Evolutionary conservation across 2,888 invertebrate species (phyloP).

Genomic region (Cotesia congregata): DNA sequence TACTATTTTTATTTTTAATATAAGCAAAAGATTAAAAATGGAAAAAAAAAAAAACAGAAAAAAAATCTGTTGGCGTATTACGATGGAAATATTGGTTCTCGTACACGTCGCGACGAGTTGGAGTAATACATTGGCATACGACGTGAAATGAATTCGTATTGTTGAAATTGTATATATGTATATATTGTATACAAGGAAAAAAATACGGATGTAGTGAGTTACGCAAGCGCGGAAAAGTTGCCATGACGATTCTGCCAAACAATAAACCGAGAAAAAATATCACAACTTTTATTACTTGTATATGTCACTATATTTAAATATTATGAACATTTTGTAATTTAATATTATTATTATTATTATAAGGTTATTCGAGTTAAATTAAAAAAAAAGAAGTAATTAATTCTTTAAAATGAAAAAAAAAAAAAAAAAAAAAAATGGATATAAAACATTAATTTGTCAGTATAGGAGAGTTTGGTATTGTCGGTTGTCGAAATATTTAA

Average conservation of each 20-base stretch:
- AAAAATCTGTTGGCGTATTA: conserved; percentile 16
- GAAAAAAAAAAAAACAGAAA: neutral
- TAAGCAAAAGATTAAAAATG: conserved; percentile 5
- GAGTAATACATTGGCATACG: conserved; percentile 29
- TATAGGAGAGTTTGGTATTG: too few species aligned
- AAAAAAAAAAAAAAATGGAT: too few species aligned
- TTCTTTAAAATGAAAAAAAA: too few species aligned
- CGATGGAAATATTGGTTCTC: conserved; percentile 31
- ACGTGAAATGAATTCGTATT: conserved; percentile 41
- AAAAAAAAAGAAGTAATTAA: too few species aligned
- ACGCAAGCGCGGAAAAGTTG: conserved; percentile 48
- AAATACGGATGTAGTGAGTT: neutral
- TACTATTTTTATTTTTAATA: conserved; percentile 11
- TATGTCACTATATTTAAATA: neutral
- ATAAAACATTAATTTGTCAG: too few species aligned
- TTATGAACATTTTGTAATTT: too few species aligned
- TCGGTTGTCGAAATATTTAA: too few species aligned
- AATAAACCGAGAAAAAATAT: conserved; percentile 44
- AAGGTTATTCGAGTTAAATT: too few species aligned
- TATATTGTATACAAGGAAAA: conserved; percentile 18
- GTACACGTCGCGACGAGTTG: conserved; percentile 15
- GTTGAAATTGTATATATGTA: neutral
- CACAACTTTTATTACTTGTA: neutral
- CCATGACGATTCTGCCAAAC: conserved; percentile 58
- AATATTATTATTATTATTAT: too few species aligned